Evolutionary conservation across 2,797 vertebrate genomes (phyloP), one percentile per base, ranked within the genome.

Genomic region (Otolemur crassicaudatus): DNA sequence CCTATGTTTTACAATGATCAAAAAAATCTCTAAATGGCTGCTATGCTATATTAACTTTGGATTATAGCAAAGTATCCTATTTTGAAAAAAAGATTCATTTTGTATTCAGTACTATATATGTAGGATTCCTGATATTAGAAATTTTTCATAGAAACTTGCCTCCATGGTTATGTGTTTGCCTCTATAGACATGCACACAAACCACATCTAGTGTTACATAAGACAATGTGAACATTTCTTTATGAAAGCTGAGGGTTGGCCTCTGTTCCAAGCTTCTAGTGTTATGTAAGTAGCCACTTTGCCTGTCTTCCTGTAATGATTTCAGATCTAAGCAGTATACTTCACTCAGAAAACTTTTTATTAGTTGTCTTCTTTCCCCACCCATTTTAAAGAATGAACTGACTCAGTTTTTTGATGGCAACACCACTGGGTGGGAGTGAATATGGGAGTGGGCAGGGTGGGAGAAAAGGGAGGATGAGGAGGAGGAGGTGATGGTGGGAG

Each of bases 401-500:
- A 97, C 97, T 98, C 98, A 94, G 96, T 98, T 98, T 98, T 98
- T 90, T 93, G 56, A 98, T 98, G 98, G 98, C 98, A 97, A 98
- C 94, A 91, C 76, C 94, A 97, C 96, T 97, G 97, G 96, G 97
- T 98, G 98, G 98, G 98, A 95, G 97, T 97, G 97, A 96, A 91
- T 93, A 91, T 76, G 73, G 97, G 98, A 98, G 97, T 98, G 96
- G 94, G 97, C 96, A 97, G 97, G 97, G 98, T 98, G 95, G 98
- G 96, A 98, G 97, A 98, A 98, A 95, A 83, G 96, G 97, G 56
- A 98, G 83, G 97, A 79, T 46, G 95, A 98, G 97, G 97, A 98
- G 95, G 93, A 97, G 96, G 97, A 97, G 97, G 97, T 97, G 93
- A 97, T 60, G 73, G 96, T 98, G 97, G 96, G 91, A 98, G 98